These are phyloP conservation scores for Bubo blakistoni DNA, from an alignment of 2,113 vertebrate species.

Conservation along the genomic window DNA sequence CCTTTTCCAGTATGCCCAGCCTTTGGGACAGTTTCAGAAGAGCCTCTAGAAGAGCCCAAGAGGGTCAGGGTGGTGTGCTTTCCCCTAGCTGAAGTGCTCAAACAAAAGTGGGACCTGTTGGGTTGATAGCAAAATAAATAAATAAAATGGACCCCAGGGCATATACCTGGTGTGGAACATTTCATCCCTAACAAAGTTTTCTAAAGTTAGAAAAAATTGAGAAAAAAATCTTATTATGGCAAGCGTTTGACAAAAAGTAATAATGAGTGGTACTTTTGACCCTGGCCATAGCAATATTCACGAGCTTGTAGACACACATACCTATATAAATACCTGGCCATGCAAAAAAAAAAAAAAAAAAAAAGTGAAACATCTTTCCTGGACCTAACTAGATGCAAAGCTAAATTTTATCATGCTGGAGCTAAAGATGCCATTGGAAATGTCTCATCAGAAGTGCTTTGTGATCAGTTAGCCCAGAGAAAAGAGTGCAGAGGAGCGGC, in stretches of 20 bases:
- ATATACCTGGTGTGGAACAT: not conserved
- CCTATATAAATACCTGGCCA: not conserved
- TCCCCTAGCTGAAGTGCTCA: not conserved
- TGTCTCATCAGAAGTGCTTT: not conserved
- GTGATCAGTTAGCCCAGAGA: not conserved
- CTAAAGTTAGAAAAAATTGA: not conserved
- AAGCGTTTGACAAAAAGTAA: not conserved
- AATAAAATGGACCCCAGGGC: not conserved
- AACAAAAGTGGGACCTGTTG: not conserved
- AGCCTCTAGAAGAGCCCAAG: not conserved
- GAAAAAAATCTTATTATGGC: not conserved
- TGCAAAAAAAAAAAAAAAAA: not conserved
- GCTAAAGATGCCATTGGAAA: not conserved
- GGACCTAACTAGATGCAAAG: not conserved
- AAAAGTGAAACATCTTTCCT: not conserved
- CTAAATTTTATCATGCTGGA: not conserved
- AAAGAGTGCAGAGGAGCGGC: not conserved
- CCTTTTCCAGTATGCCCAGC: not conserved
- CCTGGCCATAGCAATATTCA: not conserved
- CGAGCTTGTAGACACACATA: not conserved
- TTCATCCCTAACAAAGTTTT: not conserved
- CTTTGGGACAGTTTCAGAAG: not conserved
- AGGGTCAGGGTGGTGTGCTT: not conserved
- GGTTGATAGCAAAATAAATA: not conserved
- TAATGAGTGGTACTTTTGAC: not conserved